These are phyloP conservation scores for Sebastes baramenuke DNA, from an alignment of 2,797 vertebrate species.

Conservation along the genomic window DNA sequence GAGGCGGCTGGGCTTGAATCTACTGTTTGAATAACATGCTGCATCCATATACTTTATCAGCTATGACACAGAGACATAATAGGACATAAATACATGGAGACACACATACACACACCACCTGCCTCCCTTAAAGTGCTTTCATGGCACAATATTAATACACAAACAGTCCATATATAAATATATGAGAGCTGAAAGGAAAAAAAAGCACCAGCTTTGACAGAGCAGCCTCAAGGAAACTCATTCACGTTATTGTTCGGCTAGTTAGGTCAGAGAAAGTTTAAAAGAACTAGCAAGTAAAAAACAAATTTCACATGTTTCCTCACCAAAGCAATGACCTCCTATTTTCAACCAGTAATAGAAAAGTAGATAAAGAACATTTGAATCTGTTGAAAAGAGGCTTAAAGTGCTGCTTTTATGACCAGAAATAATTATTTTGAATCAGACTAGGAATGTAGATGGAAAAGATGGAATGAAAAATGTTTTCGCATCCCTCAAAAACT, in stretches of 20 bases:
- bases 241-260: not conserved
- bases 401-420: not conserved
- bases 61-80: conserved; percentile 42
- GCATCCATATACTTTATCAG: conserved; percentile 40
- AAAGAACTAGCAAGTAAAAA: not conserved
- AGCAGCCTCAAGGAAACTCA: not conserved
- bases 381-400: not conserved
- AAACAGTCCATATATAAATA: conserved; percentile 15
- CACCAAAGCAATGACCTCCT: not conserved
- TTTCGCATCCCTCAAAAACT: not conserved
- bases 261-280: conserved; percentile 3
- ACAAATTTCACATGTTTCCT: not conserved
- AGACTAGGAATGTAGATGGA: not conserved
- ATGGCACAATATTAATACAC: not conserved
- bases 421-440: not conserved
- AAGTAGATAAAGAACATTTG: not conserved
- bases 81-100: conserved; percentile 25
- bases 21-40: conserved; percentile 41
- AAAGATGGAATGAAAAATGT: not conserved
- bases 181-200: conserved; percentile 10
- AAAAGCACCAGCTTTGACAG: conserved; percentile 1
- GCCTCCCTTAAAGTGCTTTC: conserved; percentile 2
- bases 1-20: conserved; percentile 41
- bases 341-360: not conserved
- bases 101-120: not conserved